Base-by-base conservation (phyloP, 2,113 vertebrate species). In the Carettochelys insculpta region DNA sequence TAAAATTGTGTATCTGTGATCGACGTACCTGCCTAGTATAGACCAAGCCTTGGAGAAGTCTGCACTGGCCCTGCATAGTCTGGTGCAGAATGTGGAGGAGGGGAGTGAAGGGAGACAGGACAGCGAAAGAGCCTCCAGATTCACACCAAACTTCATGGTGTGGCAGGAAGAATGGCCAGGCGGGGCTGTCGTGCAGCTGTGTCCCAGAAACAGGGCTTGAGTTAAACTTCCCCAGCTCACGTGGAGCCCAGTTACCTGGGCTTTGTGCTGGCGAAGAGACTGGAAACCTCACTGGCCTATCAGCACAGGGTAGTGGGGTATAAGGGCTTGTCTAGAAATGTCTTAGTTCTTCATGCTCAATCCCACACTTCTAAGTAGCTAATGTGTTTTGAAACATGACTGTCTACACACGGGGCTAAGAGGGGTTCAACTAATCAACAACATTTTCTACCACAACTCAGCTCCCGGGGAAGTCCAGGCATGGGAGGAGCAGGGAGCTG, bases 331-430 rank as follows among this genome's bases (percentile, higher is more conserved):
- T 75, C 71, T 12, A 45, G 41, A 29, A 75, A 75, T 75, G 71
- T 27, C 6, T 45, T 27, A 45, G 71, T 41, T 75, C 22, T 41
- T 11, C 6, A 24, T 43, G 68, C 38, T 73, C 68, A 73, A 73
- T 73, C 22, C 68, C 24, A 25, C 6, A 3, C 24, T 43, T 73
- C 22, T 41, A 54, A 3, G 0, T 34, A n/a, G 24, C 56, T 31
- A 79, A 0, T 22, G 12, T 1, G 56, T 75, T 75, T 82, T 45
- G 4, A 0, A 56, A 1, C 8, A 1, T 3, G 9, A 0, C 56
- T 0, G 24, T 31, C n/a, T 53, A 16, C 10, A 27, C 6, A 19
- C 41, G 81, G 50, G 17, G 25, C 25, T 47, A 3, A 16, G 5
- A 1, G 3, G 2, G 83, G 4, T 85, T 86, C n/a, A 8, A 48